A percentile compares a stretch with the other conserved stretches of the same genome.
phyloP scores from a whole-genome alignment of 1,140 invertebrate genomes.

The Daktulosphaira vitifoliae region DNA sequence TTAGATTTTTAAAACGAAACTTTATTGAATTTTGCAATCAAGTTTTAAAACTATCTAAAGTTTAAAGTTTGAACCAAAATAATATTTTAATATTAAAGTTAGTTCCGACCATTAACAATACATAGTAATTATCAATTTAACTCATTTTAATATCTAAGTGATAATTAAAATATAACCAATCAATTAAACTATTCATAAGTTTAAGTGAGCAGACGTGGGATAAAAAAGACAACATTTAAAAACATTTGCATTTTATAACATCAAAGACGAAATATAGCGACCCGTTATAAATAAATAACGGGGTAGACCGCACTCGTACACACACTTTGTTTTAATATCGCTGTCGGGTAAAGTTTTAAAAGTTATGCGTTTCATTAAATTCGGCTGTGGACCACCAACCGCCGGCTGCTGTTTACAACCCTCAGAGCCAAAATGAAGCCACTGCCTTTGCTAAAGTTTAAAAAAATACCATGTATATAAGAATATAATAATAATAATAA shows the following conservation, averaged over 20 bases:
- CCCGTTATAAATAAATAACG: conserved; percentile 32
- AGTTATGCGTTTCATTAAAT: conserved; percentile 34
- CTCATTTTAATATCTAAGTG: too few relatives aligned
- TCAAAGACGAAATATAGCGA: conserved; percentile 6
- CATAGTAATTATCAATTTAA: too few relatives aligned
- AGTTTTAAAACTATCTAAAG: too few relatives aligned
- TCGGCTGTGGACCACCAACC: conserved; percentile 22
- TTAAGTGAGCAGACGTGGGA: background rate
- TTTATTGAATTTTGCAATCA: too few relatives aligned
- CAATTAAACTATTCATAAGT: too few relatives aligned
- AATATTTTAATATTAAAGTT: too few relatives aligned
- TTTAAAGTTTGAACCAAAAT: too few relatives aligned
- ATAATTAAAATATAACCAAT: too few relatives aligned
- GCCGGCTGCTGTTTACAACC: conserved; percentile 31
- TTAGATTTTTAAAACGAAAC: too few relatives aligned
- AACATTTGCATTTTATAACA: conserved; percentile 33
- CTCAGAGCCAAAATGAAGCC: conserved; percentile 12
- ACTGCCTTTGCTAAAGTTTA: background rate
- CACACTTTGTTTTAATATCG: conserved; percentile 24
- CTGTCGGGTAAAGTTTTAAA: conserved; percentile 27
- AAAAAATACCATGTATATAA: background rate
- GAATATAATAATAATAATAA: background rate
- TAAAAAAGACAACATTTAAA: conserved; percentile 16
- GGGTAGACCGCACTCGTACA: conserved; percentile 16
- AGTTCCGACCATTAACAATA: too few relatives aligned